Evolutionary conservation across 2,797 vertebrate species (phyloP).

Genomic region (Nannoperca australis): DNA sequence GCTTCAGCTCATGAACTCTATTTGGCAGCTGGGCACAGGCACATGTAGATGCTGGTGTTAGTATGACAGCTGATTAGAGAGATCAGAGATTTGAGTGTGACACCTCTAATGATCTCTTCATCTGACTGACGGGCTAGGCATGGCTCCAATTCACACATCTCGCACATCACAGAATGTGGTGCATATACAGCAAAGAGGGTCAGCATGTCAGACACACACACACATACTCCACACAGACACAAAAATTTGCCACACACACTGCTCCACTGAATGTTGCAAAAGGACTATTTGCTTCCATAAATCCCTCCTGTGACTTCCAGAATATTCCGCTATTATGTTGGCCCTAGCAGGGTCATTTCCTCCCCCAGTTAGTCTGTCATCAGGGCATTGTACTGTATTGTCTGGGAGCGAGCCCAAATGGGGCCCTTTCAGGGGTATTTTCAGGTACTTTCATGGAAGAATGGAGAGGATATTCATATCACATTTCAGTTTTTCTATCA

Average conservation of each 20-base stretch:
- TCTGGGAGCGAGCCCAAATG: constrained; percentile 70
- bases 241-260: constrained; percentile 47
- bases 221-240: constrained; percentile 29
- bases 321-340: constrained; percentile 77
- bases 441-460: constrained; percentile 79
- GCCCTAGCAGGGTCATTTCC: constrained; percentile 77
- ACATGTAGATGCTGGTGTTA: constrained; percentile 53
- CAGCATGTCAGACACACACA: constrained; percentile 56
- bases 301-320: constrained; percentile 73
- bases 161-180: constrained; percentile 58
- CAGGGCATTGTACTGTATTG: constrained; percentile 78
- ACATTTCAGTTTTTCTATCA: constrained; percentile 79
- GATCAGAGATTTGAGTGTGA: constrained; percentile 69
- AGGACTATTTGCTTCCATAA: constrained; percentile 75
- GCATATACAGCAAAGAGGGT: constrained; percentile 60
- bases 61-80: constrained; percentile 73
- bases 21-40: constrained; percentile 57
- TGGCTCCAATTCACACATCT: constrained; percentile 78
- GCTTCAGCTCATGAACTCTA: constrained; percentile 31
- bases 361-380: constrained; percentile 81
- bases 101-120: constrained; percentile 78
- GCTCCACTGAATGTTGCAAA: constrained; percentile 55
- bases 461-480: constrained; percentile 83
- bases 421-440: constrained; percentile 75
- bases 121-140: constrained; percentile 78